phyloP scores from a whole-genome alignment of 2,888 invertebrate species.

The Dendrolimus pini region DNA sequence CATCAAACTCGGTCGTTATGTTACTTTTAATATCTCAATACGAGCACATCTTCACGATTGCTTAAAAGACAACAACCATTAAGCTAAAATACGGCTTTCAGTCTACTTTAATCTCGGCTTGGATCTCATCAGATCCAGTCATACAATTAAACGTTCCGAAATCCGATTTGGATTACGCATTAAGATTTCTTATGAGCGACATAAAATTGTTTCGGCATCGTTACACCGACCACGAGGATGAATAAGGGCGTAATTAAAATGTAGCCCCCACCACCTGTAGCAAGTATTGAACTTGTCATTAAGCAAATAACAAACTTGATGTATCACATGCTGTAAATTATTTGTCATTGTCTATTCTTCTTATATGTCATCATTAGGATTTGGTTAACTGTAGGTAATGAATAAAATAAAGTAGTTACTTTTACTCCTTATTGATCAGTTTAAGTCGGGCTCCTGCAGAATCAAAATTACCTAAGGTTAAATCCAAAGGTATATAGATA shows the following conservation, averaged over 20 bases:
- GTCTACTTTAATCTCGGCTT: slow-evolving; percentile 32
- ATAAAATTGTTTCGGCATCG: slow-evolving; percentile 47
- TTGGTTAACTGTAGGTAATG: no score
- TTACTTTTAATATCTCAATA: slow-evolving; percentile 32
- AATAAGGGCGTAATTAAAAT: slow-evolving; percentile 51
- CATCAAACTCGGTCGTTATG: slow-evolving; percentile 16
- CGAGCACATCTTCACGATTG: slow-evolving; percentile 27
- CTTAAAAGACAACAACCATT: slow-evolving; percentile 33
- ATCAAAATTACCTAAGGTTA: no score
- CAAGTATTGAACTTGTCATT: slow-evolving; percentile 15
- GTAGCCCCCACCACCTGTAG: slow-evolving; percentile 22
- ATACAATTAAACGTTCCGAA: slow-evolving; percentile 44
- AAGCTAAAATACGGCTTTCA: slow-evolving; percentile 45
- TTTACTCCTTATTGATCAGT: no score
- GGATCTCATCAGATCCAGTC: slow-evolving; percentile 32
- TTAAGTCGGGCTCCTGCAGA: no score
- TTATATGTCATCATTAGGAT: no score
- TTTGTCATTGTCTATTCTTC: neutral
- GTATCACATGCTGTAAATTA: neutral
- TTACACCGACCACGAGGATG: slow-evolving; percentile 33
- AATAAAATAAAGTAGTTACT: no score
- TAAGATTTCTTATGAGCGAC: slow-evolving; percentile 44
- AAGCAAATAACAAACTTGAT: slow-evolving; percentile 12
- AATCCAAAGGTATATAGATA: no score
- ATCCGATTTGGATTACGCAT: slow-evolving; percentile 46